A percentile compares a stretch with the other conserved stretches of the same genome.
These are phyloP conservation scores for Andrena bucephala DNA, from an alignment of 2,888 invertebrate genomes.

Conservation along the genomic window DNA sequence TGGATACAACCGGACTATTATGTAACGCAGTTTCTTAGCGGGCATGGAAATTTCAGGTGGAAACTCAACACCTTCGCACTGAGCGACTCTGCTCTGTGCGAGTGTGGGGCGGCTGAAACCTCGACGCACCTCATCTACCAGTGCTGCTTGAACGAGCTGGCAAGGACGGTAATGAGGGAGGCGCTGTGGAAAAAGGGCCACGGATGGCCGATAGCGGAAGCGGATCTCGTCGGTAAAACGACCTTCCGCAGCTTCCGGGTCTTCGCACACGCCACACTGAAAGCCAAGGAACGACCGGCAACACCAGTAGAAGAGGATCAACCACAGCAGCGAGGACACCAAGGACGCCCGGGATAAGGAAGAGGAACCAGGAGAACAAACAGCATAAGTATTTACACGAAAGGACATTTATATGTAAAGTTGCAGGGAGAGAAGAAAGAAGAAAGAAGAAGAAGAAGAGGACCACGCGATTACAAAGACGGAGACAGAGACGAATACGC, in stretches of 20 bases:
- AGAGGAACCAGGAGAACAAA: neutral
- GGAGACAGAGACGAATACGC: no score
- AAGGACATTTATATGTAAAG: no score
- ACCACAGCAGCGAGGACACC: neutral
- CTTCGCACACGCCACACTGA: neutral
- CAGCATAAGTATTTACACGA: neutral
- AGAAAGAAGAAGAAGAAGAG: neutral
- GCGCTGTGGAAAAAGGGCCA: neutral
- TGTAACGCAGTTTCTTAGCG: no score
- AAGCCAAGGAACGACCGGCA: neutral
- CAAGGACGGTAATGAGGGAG: no score
- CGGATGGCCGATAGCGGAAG: neutral
- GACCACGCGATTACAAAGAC: neutral
- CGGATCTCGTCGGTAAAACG: neutral
- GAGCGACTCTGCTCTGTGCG: no score
- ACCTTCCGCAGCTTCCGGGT: neutral
- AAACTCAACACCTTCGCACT: no score
- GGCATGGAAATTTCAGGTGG: no score
- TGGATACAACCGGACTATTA: no score
- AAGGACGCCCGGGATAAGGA: neutral
- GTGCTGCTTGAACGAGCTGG: no score
- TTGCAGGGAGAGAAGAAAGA: no score
- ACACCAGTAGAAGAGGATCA: neutral
- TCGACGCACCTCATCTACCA: no score
- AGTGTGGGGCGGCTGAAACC: no score